Base-by-base conservation (phyloP, 2,797 vertebrate genomes). In the Alexandromys oeconomus region DNA sequence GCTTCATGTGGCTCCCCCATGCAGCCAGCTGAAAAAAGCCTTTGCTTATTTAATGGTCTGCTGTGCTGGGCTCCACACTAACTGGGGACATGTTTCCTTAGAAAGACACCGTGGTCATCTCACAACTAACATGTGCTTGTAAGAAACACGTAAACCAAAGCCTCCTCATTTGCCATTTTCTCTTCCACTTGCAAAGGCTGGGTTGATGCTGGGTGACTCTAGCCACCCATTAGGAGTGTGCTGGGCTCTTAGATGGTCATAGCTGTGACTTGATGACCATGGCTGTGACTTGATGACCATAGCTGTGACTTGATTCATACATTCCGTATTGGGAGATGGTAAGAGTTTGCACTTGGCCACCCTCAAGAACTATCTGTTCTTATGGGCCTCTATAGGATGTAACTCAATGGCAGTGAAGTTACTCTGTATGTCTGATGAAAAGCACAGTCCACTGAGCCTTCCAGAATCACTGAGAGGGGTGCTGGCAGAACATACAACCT, bases 1-100 rank as follows among this genome's bases (percentile, higher is more conserved):
- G 23, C 46, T 23, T 80, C 1, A 0, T 0, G 69, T 13, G 2
- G 67, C 31, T 71, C 31, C 74, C 84, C 27, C 3, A 9, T 0
- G 1, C 37, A 40, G 63, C 29, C 11, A 34, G 67, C 80, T 59
- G 19, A 59, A 46, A 61, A n/a, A 73, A 81, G 27, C 23, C 43
- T 67, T 46, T 34, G 34, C 4, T 54, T 5, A 54, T 54, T 54
- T 54, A 31, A 43, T 0, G 4, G 29, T 13, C 46, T 21, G 31
- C 81, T 65, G 3, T 31, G 54, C 69, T n/a, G 17, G 40, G 54
- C 8, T 54, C 40, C 59, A 40, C 31, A 5, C 34, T 91, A 51
- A 57, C 48, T 12, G 31, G 73, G 46, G 54, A 51, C 57, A 67
- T 8, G 29, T 8, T 80, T 91, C 37, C 34, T 12, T 48, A 46